phyloP scores from a whole-genome alignment of 2,113 vertebrate genomes.

The Lamprologus callipterus region DNA sequence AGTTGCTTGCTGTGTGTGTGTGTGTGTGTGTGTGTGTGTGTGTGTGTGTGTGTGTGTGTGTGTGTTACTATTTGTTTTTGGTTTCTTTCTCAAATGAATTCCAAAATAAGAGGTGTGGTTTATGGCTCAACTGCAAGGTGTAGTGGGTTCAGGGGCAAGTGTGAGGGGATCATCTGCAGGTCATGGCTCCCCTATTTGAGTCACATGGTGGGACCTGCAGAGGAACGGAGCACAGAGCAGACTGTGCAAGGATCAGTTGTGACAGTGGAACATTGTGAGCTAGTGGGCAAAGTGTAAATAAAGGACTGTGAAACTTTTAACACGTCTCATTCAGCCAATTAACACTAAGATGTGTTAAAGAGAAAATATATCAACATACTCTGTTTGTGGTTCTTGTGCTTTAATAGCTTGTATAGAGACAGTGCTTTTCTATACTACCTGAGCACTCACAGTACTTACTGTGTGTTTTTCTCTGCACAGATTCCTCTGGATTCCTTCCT shows the following conservation, averaged over 20 bases:
- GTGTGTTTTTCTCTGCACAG: not conserved
- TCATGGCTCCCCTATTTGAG: not conserved
- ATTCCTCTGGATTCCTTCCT: not conserved
- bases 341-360: not conserved
- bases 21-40: not conserved
- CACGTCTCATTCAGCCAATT: not conserved
- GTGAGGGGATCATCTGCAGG: not conserved
- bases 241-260: too few species aligned
- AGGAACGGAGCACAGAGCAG: not conserved
- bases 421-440: not conserved
- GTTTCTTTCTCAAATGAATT: not conserved
- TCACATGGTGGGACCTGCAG: not conserved
- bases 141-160: not conserved
- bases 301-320: not conserved
- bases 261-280: not conserved
- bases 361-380: not conserved
- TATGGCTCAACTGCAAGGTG: not conserved
- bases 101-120: not conserved
- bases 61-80: not conserved
- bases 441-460: not conserved
- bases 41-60: not conserved
- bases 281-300: not conserved
- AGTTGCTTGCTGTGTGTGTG: conserved; percentile 1
- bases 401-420: not conserved
- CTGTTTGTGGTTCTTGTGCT: not conserved